Conservation (phyloP, 1,140 invertebrate genomes). For the Thalassaphorura encarpata region DNA sequence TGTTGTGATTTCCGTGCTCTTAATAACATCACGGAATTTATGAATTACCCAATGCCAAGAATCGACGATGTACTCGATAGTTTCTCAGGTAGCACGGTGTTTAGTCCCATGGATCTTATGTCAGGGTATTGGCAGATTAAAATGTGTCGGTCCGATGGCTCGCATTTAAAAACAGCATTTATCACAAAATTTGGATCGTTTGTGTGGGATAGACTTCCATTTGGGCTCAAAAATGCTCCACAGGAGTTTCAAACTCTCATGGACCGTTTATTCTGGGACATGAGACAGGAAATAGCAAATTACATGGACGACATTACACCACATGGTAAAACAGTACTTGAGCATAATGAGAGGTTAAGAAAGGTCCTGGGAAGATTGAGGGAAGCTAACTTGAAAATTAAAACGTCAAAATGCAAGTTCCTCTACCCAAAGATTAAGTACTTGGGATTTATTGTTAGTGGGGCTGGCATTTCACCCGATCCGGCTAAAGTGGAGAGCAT, state of each 20-base stretch:
- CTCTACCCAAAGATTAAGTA: neutral
- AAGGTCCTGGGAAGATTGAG: neutral
- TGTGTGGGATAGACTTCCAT: neutral
- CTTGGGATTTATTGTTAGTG: neutral
- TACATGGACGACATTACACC: neutral
- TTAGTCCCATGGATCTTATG: neutral
- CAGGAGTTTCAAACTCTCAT: neutral
- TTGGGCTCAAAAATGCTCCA: neutral
- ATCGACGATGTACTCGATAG: neutral
- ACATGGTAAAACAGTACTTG: neutral
- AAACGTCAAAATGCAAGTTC: neutral
- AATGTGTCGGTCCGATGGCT: neutral
- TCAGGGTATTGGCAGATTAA: neutral
- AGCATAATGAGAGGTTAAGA: neutral
- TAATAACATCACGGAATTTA: neutral
- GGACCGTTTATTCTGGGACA: neutral
- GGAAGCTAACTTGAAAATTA: neutral
- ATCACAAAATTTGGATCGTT: neutral
- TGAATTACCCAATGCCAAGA: neutral
- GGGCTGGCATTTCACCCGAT: neutral
- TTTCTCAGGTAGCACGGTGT: neutral
- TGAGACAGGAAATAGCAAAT: neutral
- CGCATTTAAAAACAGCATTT: neutral
- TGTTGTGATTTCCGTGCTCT: conserved; percentile 43
- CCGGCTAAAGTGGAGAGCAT: neutral